phyloP scores from a whole-genome alignment of 2,113 vertebrate species.

The Candoia aspera region DNA sequence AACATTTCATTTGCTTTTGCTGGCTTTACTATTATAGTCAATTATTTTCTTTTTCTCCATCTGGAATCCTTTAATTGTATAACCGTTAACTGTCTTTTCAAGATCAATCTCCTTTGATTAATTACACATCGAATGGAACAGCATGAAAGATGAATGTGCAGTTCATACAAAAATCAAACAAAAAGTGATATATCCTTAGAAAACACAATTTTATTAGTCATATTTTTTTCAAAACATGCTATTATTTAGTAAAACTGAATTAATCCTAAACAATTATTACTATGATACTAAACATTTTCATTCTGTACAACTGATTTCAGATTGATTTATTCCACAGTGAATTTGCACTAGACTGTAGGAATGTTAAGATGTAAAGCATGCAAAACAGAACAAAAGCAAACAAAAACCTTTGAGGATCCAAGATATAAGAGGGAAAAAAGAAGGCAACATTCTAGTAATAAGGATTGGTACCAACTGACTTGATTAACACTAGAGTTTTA shows the following conservation, averaged over 20 bases:
- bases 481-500: conserved; percentile 12
- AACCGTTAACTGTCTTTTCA: conserved; percentile 29
- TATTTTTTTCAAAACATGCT: not conserved
- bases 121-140: conserved; percentile 31
- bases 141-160: conserved; percentile 18
- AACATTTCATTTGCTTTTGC: conserved; percentile 33
- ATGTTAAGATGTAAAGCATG: not conserved
- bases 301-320: not conserved
- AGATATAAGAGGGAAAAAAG: not conserved
- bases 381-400: not conserved
- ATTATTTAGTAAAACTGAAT: conserved; percentile 4
- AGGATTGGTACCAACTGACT: not conserved
- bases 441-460: not conserved
- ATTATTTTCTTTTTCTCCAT: conserved; percentile 24
- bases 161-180: conserved; percentile 29
- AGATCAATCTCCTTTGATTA: conserved; percentile 33
- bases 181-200: conserved; percentile 14
- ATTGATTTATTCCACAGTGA: not conserved
- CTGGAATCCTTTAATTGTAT: conserved; percentile 26
- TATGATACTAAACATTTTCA: not conserved
- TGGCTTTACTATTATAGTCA: conserved; percentile 30
- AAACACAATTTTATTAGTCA: conserved; percentile 24
- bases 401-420: not conserved
- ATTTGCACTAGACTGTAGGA: not conserved
- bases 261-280: not conserved